Evolutionary conservation across 1,140 invertebrate species (phyloP), one percentile per base, ranked within the genome.

Genomic region (Halesus radiatus): DNA sequence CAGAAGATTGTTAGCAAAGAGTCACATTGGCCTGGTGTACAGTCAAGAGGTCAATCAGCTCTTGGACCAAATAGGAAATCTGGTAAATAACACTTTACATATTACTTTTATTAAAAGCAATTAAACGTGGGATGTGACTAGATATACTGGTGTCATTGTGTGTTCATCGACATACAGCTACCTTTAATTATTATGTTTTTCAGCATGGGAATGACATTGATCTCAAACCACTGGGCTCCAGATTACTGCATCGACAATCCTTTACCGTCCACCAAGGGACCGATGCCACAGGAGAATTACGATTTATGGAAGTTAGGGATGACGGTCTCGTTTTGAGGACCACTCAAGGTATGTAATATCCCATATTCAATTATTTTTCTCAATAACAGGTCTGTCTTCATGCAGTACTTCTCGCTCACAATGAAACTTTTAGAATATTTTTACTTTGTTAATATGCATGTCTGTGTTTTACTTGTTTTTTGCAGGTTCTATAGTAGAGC

Each of bases 271-370:
- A 99, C 89, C 94, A 96, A 85, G 98, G 97, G 10, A 93, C 93
- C 22, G 97, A 98, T 90, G 94, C 96, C 29, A 93, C 94, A 23
- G 98, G 96, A 22, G 97, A 98, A 76, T 92, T 99, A 85, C 92
- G 98, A 20, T 99, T 99, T 88, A 94, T 99, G 92, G 98, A 99
- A 91, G 98, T 99, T 18, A 94, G 98, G 85, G 98, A 99, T 87
- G 98, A 99, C 88, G 98, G 98, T 13, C 92, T 99, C 26, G 96
- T 99, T 16, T 88, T 99, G 72, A 91, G 98, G 77, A 97, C 97
- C 56, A 95, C 97, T 15, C 96, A 94, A 85, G 97, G 98, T 87
- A 76, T 85, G 68, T 79, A 79, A 56, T 56, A 68, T 64, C 1
- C 15, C 1, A 53, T 15, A 13, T 53, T 22, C 52, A 32, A 2